Evolutionary conservation across 2,113 vertebrate genomes (phyloP), one percentile per base, ranked within the genome.

Genomic region (Heterotilapia buettikoferi): DNA sequence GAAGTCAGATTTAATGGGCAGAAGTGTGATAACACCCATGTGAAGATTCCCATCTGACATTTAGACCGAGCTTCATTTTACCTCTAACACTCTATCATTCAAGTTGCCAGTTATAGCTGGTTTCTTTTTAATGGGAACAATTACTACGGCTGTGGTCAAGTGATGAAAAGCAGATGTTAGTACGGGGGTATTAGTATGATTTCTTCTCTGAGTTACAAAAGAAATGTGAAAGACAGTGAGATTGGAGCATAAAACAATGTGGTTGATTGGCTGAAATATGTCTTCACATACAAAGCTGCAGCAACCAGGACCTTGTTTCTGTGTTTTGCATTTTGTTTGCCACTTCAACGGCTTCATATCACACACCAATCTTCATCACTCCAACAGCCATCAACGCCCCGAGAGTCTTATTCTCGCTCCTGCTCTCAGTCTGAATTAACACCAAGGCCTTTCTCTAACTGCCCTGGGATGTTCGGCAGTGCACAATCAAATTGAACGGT

Each of bases 401-500:
- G 16, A 92, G 93, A 95, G 91, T 87, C 92, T 94, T 88, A 84
- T 90, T 87, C 84, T 83, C 45, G 40, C 85, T 89, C 80, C 86
- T 85, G 87, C 89, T 91, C 92, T 94, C 92, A 88, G 90, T 94
- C 86, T 93, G 88, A 94, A 95, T 94, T 94, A 94, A 92, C 95
- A 88, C 90, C 85, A 80, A 89, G 93, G 92, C 92, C 93, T 91
- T 83, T 92, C 90, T 90, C 89, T 90, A 90, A 93, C 91, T 88
- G 94, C 95, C 93, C 88, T 88, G 94, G 92, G 95, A 95, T 91
- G 91, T 89, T 91, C 85, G 10, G 57, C 85, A 66, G 87, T 31
- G 86, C 91, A 91, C 91, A 93, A 95, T 95, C 94, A 94, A 95
- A 95, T 95, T 95, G 94, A 96, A 94, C 88, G 86, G 89, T 94